Conservation (phyloP, 2,113 vertebrate species). For the Percina caprodes region DNA sequence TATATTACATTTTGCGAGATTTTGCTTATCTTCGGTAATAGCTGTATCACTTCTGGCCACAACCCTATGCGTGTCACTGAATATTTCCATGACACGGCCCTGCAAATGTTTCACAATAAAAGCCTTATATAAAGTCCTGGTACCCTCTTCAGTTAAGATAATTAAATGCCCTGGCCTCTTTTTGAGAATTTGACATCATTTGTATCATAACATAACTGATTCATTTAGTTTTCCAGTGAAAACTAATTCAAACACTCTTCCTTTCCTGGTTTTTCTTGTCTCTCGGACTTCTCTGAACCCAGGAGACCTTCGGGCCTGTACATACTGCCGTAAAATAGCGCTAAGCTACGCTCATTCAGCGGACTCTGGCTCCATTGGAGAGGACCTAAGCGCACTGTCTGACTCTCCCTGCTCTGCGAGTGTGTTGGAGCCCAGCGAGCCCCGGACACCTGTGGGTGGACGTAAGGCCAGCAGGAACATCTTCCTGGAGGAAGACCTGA, state of each 20-base stretch:
- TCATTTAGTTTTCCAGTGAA: background rate
- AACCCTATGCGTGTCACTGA: no score
- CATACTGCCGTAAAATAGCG: constrained; percentile 97
- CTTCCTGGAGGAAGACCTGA: constrained; percentile 96
- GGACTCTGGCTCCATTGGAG: constrained; percentile 93
- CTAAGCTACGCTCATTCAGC: constrained; percentile 96
- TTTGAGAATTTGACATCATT: background rate
- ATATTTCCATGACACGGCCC: no score
- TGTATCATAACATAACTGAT: background rate
- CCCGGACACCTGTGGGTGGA: constrained; percentile 93
- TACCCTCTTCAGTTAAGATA: no score
- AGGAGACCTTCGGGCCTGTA: constrained; percentile 97
- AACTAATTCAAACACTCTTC: background rate
- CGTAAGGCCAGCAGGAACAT: constrained; percentile 97
- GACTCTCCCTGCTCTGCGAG: constrained; percentile 91
- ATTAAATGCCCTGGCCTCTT: no score
- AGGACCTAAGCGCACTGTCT: constrained; percentile 92
- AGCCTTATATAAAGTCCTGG: no score
- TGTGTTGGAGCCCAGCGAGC: constrained; percentile 91
- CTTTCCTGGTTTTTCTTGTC: background rate
- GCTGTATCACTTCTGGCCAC: no score
- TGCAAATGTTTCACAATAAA: no score
- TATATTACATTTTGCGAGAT: no score
- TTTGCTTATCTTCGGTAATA: no score
- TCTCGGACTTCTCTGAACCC: background rate